These are phyloP conservation scores for Achatina immaculata DNA, from an alignment of 1,140 invertebrate genomes.

Conservation along the genomic window DNA sequence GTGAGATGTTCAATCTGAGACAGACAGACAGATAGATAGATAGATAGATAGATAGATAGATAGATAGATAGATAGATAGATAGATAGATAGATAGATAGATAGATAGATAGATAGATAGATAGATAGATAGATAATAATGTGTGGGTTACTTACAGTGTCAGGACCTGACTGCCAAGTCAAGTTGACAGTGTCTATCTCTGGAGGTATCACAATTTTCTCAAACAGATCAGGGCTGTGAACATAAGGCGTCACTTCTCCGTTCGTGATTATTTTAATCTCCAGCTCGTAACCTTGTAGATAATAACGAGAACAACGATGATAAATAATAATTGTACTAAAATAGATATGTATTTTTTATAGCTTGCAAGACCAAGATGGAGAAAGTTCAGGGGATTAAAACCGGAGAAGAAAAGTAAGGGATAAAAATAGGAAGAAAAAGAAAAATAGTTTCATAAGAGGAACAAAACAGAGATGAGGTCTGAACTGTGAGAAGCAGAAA, in stretches of 20 bases:
- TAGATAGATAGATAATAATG: no score
- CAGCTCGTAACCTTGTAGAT: slow-evolving; percentile 45
- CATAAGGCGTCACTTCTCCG: slow-evolving; percentile 52
- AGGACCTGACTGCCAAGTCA: slow-evolving; percentile 59
- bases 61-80: neutral
- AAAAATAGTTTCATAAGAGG: no score
- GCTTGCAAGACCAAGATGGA: neutral
- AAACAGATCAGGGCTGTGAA: slow-evolving; percentile 51
- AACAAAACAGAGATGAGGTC: no score
- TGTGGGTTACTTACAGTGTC: neutral
- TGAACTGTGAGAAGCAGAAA: no score
- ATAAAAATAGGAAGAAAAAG: no score
- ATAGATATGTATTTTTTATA: neutral
- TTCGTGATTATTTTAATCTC: slow-evolving; percentile 57
- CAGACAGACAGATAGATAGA: no score
- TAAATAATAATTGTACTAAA: neutral
- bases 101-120: neutral
- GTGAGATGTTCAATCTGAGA: neutral
- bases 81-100: neutral
- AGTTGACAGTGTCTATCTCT: slow-evolving; percentile 59
- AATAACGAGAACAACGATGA: neutral
- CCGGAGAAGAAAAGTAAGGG: no score
- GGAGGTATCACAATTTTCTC: slow-evolving; percentile 54
- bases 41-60: neutral
- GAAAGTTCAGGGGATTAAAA: neutral